These are phyloP conservation scores for Poeciliopsis presidionis DNA, from an alignment of 2,797 vertebrate species.

Conservation along the genomic window DNA sequence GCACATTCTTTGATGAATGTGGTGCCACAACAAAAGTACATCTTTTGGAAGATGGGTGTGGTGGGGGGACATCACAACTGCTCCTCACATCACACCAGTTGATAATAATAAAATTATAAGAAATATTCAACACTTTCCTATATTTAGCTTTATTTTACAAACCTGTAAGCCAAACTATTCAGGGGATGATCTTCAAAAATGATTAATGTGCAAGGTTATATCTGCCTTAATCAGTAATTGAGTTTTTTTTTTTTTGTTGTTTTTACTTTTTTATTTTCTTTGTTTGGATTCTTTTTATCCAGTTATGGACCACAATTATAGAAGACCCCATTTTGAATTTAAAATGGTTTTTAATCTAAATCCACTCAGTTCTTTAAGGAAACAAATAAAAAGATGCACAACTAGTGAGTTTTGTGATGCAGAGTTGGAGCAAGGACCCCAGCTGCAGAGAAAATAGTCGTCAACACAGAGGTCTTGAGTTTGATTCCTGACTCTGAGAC, in stretches of 20 bases:
- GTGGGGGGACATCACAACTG: background rate
- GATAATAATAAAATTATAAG: no score
- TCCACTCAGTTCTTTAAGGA: background rate
- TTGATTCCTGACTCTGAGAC: no score
- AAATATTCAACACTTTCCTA: background rate
- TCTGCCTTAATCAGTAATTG: background rate
- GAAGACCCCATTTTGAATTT: background rate
- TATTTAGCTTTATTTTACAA: background rate
- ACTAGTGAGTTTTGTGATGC: no score
- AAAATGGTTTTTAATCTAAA: background rate
- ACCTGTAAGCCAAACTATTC: background rate
- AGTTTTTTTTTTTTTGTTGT: background rate
- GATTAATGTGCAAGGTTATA: background rate
- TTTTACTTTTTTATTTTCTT: background rate
- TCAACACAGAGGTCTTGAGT: no score
- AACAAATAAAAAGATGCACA: background rate
- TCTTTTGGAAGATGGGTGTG: no score
- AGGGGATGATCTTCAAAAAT: background rate
- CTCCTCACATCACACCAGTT: background rate
- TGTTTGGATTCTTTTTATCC: background rate
- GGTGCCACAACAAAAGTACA: background rate
- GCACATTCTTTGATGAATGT: background rate
- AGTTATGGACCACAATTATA: background rate
- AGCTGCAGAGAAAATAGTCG: no score
- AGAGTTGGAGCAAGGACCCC: no score